These are phyloP conservation scores for Micrasema longulum DNA, from an alignment of 1,140 invertebrate species.

Conservation along the genomic window DNA sequence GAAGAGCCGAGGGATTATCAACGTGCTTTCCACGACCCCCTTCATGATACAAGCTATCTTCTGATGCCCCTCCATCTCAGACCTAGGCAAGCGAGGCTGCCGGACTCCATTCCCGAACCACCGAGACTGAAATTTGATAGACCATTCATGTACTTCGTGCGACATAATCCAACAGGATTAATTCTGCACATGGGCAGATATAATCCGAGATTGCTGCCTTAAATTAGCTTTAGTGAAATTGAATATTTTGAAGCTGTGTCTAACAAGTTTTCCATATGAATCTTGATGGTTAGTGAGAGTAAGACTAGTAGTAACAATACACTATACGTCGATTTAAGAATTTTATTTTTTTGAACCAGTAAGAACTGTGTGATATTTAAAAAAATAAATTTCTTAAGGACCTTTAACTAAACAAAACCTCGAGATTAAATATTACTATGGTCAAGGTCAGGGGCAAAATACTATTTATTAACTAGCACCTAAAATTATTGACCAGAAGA, in stretches of 20 bases:
- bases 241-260: neutral
- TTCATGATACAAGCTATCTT: constrained; percentile 72
- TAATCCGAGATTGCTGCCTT: constrained; percentile 83
- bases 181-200: constrained; percentile 88
- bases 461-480: neutral
- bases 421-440: neutral
- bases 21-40: constrained; percentile 72
- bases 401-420: neutral
- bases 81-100: constrained; percentile 77
- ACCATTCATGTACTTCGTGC: constrained; percentile 87
- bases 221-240: constrained; percentile 47
- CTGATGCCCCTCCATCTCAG: constrained; percentile 74
- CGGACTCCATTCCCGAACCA: constrained; percentile 66
- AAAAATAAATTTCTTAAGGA: constrained; percentile 53
- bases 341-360: constrained; percentile 54
- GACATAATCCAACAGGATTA: constrained; percentile 88
- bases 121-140: constrained; percentile 83
- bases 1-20: constrained; percentile 68
- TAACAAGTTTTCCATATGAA: neutral
- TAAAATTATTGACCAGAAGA: neutral
- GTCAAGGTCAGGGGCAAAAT: constrained; percentile 24
- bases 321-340: constrained; percentile 41
- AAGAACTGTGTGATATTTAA: constrained; percentile 45
- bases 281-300: constrained; percentile 27
- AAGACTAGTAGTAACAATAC: constrained; percentile 1